Evolutionary conservation across 2,888 invertebrate species (phyloP).

Genomic region (Mactromeris polynyma): DNA sequence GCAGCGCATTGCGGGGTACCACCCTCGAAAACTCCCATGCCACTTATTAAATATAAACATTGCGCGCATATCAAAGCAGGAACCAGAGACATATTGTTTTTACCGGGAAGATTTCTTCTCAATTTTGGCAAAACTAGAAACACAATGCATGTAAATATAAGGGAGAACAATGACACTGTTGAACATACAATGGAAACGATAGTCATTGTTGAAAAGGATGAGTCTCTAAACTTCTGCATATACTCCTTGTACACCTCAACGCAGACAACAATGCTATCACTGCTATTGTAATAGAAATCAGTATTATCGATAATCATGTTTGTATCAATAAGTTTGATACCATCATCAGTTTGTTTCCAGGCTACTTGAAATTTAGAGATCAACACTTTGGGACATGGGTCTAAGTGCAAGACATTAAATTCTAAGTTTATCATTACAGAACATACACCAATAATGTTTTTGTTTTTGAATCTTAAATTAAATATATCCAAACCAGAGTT

Average conservation of each 20-base stretch:
- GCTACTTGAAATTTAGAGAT: background rate
- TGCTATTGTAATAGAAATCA: background rate
- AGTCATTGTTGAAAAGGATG: background rate
- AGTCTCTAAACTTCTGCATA: background rate
- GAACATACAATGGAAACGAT: constrained; percentile 12
- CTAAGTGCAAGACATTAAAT: background rate
- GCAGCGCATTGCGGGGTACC: background rate
- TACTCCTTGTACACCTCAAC: background rate
- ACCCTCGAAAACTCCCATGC: background rate
- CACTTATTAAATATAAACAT: background rate
- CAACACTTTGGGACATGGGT: background rate
- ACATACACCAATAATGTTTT: background rate
- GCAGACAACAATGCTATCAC: background rate
- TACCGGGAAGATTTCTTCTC: constrained; percentile 9
- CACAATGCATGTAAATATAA: background rate
- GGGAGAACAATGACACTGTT: background rate
- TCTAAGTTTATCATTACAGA: background rate
- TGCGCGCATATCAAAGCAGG: background rate
- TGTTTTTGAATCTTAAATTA: background rate
- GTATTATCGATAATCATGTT: background rate
- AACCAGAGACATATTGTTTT: constrained; percentile 19
- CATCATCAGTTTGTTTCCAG: background rate
- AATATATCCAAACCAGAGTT: background rate
- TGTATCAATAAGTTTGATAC: background rate
- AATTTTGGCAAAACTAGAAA: constrained; percentile 7